phyloP scores from a whole-genome alignment of 2,113 vertebrate genomes.

The Melanotaenia duboulayi region DNA sequence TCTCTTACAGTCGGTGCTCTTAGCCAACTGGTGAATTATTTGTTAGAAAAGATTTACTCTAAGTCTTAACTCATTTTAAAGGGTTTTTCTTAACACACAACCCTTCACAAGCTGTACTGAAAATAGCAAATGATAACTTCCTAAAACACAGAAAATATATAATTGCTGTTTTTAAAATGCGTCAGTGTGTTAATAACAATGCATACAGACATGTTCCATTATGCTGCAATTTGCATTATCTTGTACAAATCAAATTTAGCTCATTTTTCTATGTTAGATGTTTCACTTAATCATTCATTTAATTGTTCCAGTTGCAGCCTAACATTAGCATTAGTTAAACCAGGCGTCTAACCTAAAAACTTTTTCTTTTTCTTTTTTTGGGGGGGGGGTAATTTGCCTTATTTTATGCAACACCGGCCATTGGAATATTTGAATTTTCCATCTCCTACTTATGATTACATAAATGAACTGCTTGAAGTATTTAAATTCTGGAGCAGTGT shows the following conservation, averaged over 20 bases:
- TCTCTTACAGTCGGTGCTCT: slow-evolving; percentile 32
- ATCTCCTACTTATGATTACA: not conserved
- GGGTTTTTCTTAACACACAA: not conserved
- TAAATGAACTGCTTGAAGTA: not conserved
- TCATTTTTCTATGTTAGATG: not conserved
- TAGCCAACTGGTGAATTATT: slow-evolving; percentile 42
- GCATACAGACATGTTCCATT: not conserved
- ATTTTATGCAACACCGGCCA: not conserved
- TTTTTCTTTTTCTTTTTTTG: not conserved
- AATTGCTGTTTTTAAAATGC: not conserved
- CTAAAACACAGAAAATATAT: not conserved
- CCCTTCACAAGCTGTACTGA: not conserved
- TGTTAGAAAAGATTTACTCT: slow-evolving; percentile 31
- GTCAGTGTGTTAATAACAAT: not conserved
- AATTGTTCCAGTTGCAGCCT: slow-evolving; percentile 16
- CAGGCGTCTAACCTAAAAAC: not conserved
- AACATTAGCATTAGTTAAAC: slow-evolving; percentile 27
- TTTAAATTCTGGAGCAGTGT: slow-evolving; percentile 18
- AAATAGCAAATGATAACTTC: not conserved
- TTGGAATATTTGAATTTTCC: not conserved
- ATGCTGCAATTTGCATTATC: not conserved
- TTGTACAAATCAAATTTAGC: slow-evolving; percentile 4
- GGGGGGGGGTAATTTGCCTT: not conserved
- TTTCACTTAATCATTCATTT: not conserved
- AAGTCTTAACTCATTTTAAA: slow-evolving; percentile 23